A percentile compares a stretch with the other conserved stretches of the same genome.
These are phyloP conservation scores for Patagioenas fasciata DNA, from an alignment of 2,113 vertebrate species.

Conservation along the genomic window DNA sequence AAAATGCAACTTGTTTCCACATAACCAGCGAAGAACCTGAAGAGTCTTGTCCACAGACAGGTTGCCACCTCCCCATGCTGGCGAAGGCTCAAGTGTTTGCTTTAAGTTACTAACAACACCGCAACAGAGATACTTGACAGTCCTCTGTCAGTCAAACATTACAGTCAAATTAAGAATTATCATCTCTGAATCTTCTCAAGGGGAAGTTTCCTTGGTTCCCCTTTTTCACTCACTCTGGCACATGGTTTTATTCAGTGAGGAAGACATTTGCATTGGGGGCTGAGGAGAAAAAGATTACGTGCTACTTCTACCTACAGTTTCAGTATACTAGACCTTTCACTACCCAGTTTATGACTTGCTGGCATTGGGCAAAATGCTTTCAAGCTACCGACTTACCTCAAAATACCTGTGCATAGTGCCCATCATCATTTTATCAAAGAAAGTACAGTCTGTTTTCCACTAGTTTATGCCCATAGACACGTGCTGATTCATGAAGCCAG, in stretches of 20 bases:
- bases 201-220: background rate
- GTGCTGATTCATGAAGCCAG: conserved; percentile 80
- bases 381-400: conserved; percentile 65
- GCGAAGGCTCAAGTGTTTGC: background rate
- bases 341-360: background rate
- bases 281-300: background rate
- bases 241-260: background rate
- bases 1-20: background rate
- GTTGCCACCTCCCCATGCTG: background rate
- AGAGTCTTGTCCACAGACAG: background rate
- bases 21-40: background rate
- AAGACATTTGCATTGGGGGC: background rate
- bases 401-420: conserved; percentile 76
- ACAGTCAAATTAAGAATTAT: background rate
- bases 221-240: background rate
- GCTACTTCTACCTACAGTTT: background rate
- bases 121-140: background rate
- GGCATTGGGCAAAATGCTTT: background rate
- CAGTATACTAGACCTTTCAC: background rate
- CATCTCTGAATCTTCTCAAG: background rate
- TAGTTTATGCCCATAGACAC: conserved; percentile 83
- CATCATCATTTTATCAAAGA: conserved; percentile 77
- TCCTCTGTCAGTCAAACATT: background rate
- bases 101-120: background rate
- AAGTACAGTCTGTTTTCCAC: conserved; percentile 72